phyloP scores from a whole-genome alignment of 2,888 invertebrate genomes.

The Lydus trimaculatus region DNA sequence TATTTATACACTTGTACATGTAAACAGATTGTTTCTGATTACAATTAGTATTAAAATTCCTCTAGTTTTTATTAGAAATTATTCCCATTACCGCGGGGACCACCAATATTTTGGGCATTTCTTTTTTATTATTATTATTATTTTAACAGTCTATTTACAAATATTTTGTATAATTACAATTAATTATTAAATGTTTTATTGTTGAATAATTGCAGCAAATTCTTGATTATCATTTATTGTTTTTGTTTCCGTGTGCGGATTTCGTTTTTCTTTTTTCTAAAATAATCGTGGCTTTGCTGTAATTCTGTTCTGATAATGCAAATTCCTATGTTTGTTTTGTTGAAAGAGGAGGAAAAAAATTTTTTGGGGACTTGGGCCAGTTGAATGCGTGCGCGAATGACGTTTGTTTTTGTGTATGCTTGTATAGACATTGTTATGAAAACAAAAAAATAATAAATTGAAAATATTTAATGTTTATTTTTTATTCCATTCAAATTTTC shows the following conservation, averaged over 20 bases:
- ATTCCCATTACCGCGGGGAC: background rate
- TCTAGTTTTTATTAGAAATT: background rate
- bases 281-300: constrained; percentile 10
- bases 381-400: constrained; percentile 44
- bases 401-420: constrained; percentile 22
- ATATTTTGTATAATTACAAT: background rate
- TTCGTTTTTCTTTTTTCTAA: constrained; percentile 15
- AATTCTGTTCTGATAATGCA: constrained; percentile 20
- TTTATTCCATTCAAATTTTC: background rate
- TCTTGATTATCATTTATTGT: constrained; percentile 2
- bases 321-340: constrained; percentile 5
- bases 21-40: background rate
- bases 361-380: constrained; percentile 57
- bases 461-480: constrained; percentile 18
- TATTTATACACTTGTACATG: constrained; percentile 26
- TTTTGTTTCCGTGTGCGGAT: constrained; percentile 37
- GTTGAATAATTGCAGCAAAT: constrained; percentile 7
- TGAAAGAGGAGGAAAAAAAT: constrained; percentile 19
- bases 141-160: background rate
- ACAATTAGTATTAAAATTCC: background rate
- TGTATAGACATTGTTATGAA: constrained; percentile 30
- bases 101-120: constrained; percentile 11
- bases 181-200: background rate
- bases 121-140: background rate
- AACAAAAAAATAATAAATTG: constrained; percentile 34